phyloP scores from a whole-genome alignment of 2,113 vertebrate species.

The Ammodytes dubius region DNA sequence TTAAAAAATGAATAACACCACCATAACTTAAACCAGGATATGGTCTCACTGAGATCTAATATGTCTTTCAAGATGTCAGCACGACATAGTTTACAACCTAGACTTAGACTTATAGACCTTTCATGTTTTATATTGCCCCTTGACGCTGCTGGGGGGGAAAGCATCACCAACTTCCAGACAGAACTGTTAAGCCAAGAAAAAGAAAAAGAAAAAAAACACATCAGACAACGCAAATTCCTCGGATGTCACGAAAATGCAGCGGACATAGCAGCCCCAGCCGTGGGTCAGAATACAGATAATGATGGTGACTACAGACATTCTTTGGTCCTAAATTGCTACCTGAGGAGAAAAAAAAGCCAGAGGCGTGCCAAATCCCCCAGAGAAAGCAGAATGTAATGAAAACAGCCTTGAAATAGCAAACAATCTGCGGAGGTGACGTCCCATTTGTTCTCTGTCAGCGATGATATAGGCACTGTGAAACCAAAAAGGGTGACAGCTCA shows the following conservation, averaged over 20 bases:
- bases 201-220: background rate
- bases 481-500: slow-evolving; percentile 13
- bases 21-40: too few relatives aligned
- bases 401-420: slow-evolving; percentile 70
- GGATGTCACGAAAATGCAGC: slow-evolving; percentile 51
- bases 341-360: slow-evolving; percentile 66
- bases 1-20: too few relatives aligned
- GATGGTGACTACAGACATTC: slow-evolving; percentile 74
- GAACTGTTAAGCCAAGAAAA: slow-evolving; percentile 18
- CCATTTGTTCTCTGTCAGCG: slow-evolving; percentile 44
- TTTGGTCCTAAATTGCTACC: slow-evolving; percentile 80
- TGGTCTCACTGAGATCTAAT: too few relatives aligned
- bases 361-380: slow-evolving; percentile 61
- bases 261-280: slow-evolving; percentile 48
- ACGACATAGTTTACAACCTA: too few relatives aligned
- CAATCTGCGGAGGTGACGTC: slow-evolving; percentile 32
- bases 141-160: background rate
- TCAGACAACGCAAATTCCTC: slow-evolving; percentile 45
- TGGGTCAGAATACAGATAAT: slow-evolving; percentile 74
- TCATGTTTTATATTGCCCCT: too few relatives aligned
- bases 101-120: too few relatives aligned
- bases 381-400: slow-evolving; percentile 40
- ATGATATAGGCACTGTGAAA: slow-evolving; percentile 19
- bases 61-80: too few relatives aligned
- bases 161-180: background rate